Conservation (phyloP, 2,888 invertebrate genomes). For the Cephus spinipes region DNA sequence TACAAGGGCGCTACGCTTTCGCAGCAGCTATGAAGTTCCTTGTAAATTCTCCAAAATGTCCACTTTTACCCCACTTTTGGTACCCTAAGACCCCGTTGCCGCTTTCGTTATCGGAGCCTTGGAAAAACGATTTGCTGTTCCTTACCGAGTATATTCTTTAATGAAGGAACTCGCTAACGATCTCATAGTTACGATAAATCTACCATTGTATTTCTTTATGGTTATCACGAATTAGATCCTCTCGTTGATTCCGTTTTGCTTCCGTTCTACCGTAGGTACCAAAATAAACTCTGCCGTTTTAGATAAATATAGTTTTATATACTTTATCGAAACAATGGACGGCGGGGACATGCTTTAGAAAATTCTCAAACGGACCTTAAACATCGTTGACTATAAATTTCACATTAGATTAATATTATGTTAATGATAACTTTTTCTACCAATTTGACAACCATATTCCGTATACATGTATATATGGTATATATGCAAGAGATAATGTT, state of each 20-base stretch:
- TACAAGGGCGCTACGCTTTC: background rate
- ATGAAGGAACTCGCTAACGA: no score
- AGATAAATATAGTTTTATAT: background rate
- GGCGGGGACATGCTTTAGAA: background rate
- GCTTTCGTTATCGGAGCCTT: background rate
- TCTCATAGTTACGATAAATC: background rate
- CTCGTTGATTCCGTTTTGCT: background rate
- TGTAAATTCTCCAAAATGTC: background rate
- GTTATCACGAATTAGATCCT: background rate
- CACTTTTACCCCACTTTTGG: background rate
- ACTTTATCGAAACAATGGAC: background rate
- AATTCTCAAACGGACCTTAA: background rate
- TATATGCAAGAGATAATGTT: constrained; percentile 26
- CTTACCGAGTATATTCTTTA: background rate
- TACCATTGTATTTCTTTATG: background rate
- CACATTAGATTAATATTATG: no score
- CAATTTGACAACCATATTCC: background rate
- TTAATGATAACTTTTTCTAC: background rate
- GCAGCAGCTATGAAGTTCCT: background rate
- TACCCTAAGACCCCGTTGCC: background rate
- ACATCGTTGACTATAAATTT: background rate
- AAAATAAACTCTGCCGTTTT: background rate
- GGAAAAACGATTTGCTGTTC: background rate
- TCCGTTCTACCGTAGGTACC: background rate
- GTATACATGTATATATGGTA: background rate